phyloP scores from a whole-genome alignment of 35 echinoderm and acorn worm genomes.

The Patiria miniata region DNA sequence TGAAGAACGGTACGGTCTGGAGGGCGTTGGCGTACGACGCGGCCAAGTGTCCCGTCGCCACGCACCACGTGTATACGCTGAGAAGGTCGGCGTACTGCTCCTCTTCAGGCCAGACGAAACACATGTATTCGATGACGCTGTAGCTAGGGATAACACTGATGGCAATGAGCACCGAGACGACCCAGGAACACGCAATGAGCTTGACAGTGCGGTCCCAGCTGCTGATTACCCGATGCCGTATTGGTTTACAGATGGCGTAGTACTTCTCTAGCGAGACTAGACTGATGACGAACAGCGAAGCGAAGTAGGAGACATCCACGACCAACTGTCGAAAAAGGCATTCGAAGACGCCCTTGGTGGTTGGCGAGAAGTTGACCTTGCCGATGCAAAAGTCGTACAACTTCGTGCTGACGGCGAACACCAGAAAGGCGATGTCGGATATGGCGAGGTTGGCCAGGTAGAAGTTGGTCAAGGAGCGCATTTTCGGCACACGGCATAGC shows the following conservation, averaged over 20 bases:
- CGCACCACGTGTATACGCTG: neutral
- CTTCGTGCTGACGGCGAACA: conserved; percentile 65
- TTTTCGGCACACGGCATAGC: conserved; percentile 44
- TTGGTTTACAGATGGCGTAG: conserved; percentile 66
- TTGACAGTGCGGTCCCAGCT: conserved; percentile 26
- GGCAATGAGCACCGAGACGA: conserved; percentile 12
- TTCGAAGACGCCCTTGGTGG: neutral
- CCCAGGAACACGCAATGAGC: conserved; percentile 44
- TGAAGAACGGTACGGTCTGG: conserved; percentile 23
- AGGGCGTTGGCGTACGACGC: neutral
- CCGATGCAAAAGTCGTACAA: conserved; percentile 26
- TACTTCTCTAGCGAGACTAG: conserved; percentile 61
- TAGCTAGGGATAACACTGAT: neutral
- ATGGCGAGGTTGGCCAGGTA: conserved; percentile 71
- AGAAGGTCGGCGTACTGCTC: neutral
- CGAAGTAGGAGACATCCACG: conserved; percentile 45
- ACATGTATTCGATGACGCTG: neutral
- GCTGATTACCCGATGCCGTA: conserved; percentile 43
- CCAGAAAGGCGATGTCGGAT: conserved; percentile 53
- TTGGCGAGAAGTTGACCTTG: neutral
- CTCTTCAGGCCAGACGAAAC: conserved; percentile 1
- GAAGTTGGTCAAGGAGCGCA: conserved; percentile 73
- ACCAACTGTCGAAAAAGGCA: neutral
- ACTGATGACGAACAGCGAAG: conserved; percentile 42
- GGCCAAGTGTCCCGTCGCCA: neutral